phyloP scores from a whole-genome alignment of 2,888 invertebrate genomes.

The Apodemia duryi region DNA sequence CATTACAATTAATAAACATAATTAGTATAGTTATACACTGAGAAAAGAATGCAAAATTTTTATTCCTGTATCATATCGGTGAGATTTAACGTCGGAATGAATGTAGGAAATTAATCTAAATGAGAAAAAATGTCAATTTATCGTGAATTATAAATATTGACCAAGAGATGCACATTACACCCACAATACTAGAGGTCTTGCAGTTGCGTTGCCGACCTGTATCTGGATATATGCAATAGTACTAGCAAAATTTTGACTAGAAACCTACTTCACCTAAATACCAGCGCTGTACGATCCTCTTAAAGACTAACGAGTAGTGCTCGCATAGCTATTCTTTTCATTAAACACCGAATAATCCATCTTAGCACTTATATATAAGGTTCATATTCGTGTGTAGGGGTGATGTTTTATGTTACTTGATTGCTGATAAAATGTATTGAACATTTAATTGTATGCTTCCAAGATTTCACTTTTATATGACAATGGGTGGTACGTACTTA shows the following conservation, averaged over 20 bases:
- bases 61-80: too few species aligned
- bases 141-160: too few species aligned
- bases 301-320: conserved; percentile 5
- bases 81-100: too few species aligned
- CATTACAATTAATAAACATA: too few species aligned
- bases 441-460: conserved; percentile 3
- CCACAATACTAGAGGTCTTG: too few species aligned
- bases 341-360: background rate
- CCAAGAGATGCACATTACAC: too few species aligned
- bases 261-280: background rate
- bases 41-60: too few species aligned
- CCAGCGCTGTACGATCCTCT: background rate
- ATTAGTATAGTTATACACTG: too few species aligned
- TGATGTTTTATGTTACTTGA: conserved; percentile 5
- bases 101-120: too few species aligned
- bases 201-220: too few species aligned
- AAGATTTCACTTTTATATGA: background rate
- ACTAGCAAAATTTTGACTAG: background rate
- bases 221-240: background rate
- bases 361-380: background rate
- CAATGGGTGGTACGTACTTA: background rate
- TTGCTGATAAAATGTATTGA: conserved; percentile 11
- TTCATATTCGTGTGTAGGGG: background rate
- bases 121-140: too few species aligned
- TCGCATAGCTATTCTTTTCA: conserved; percentile 7